Evolutionary conservation across 2,888 invertebrate species (phyloP).

Genomic region (Amphipyra tragopoginis): DNA sequence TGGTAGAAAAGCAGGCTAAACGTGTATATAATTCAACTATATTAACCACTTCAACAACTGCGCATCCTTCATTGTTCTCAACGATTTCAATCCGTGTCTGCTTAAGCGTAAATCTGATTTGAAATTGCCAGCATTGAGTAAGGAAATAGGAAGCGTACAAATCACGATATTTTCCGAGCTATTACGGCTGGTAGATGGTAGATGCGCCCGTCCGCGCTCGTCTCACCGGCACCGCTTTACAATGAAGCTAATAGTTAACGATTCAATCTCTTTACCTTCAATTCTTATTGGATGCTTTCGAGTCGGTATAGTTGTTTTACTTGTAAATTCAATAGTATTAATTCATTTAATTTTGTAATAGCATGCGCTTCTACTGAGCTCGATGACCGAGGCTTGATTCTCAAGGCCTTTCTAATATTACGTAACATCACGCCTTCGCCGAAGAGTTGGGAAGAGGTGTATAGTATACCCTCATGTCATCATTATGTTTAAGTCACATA

Average conservation of each 20-base stretch:
- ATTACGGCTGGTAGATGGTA: conserved; percentile 50
- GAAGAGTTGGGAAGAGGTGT: too few species aligned
- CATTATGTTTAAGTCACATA: too few species aligned
- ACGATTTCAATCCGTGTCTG: conserved; percentile 12
- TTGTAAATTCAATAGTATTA: not conserved
- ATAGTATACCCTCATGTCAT: too few species aligned
- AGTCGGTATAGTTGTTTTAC: conserved; percentile 5
- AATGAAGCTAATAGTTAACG: conserved; percentile 61
- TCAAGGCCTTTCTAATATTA: too few species aligned
- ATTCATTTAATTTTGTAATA: too few species aligned
- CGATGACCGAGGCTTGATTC: too few species aligned
- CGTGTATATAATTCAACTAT: too few species aligned
- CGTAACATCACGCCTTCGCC: too few species aligned
- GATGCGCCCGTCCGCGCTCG: conserved; percentile 42
- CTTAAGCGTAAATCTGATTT: conserved; percentile 35
- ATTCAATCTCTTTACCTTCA: conserved; percentile 22
- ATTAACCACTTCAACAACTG: not conserved
- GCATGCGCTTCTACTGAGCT: too few species aligned
- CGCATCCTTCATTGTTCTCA: not conserved
- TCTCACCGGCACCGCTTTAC: conserved; percentile 44
- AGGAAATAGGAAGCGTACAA: conserved; percentile 51
- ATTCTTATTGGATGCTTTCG: conserved; percentile 30
- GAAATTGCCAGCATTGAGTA: conserved; percentile 37
- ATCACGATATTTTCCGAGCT: conserved; percentile 66
- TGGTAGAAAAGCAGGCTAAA: too few species aligned